phyloP scores from a whole-genome alignment of 2,113 vertebrate species.

The Erinaceus europaeus region DNA sequence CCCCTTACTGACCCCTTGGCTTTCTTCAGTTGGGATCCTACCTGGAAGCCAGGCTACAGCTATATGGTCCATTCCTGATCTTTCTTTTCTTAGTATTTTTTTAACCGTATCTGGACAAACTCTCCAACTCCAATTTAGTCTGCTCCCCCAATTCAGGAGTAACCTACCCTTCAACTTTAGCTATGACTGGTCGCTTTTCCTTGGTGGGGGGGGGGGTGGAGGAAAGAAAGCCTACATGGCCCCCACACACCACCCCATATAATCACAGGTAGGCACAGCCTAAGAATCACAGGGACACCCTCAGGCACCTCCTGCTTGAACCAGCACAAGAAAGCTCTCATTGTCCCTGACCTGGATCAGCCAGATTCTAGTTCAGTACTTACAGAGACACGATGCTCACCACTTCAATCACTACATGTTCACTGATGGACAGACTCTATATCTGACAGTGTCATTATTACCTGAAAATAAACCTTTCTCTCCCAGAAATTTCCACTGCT shows the following conservation, averaged over 20 bases:
- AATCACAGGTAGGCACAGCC: not conserved
- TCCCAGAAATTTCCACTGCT: not conserved
- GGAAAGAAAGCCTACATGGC: not conserved
- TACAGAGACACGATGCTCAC: not conserved
- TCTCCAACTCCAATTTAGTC: not conserved
- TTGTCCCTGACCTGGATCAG: not conserved
- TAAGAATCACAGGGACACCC: not conserved
- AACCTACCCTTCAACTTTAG: not conserved
- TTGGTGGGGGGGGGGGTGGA: no score
- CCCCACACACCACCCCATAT: not conserved
- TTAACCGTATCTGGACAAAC: not conserved
- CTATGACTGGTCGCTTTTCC: not conserved
- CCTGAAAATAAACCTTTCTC: not conserved
- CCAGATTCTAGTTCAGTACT: not conserved
- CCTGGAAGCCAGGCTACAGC: not conserved
- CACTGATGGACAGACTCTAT: not conserved
- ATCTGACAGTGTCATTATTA: not conserved
- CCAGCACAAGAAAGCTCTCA: not conserved
- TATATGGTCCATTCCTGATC: not conserved
- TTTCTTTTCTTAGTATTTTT: not conserved
- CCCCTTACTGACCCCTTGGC: no score
- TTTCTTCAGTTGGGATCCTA: not conserved
- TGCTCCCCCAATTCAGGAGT: not conserved
- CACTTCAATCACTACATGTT: not conserved
- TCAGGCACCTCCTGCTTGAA: not conserved